Conservation (phyloP, 2,888 invertebrate species). For the Teleogryllus oceanicus region DNA sequence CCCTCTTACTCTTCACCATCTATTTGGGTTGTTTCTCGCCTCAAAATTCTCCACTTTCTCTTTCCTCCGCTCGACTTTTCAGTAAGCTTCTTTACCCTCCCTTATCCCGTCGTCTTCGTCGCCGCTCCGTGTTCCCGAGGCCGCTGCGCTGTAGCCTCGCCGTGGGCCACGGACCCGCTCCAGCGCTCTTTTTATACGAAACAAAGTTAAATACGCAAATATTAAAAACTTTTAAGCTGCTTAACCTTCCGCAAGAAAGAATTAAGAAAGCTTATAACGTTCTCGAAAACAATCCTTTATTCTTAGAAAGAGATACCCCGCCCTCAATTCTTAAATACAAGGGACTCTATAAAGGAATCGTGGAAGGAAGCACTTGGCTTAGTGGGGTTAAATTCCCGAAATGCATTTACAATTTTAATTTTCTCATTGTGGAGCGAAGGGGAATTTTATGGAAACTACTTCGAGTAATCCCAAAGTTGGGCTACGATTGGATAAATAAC, state of each 20-base stretch:
- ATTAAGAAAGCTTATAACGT: conserved; percentile 18
- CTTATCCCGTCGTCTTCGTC: too few relatives aligned
- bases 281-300: conserved; percentile 18
- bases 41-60: too few relatives aligned
- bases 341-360: not conserved
- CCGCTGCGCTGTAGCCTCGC: not conserved
- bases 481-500: not conserved
- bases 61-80: too few relatives aligned
- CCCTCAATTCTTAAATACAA: conserved; percentile 10
- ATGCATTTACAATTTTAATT: conserved; percentile 9
- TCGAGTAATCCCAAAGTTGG: not conserved
- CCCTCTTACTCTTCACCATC: too few relatives aligned
- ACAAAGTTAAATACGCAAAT: conserved; percentile 18
- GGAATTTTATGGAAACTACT: not conserved
- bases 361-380: not conserved
- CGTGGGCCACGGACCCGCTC: not conserved
- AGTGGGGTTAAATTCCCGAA: not conserved
- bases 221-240: conserved; percentile 10
- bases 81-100: too few relatives aligned
- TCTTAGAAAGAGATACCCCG: conserved; percentile 6
- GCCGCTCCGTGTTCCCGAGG: not conserved
- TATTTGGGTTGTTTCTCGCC: too few relatives aligned
- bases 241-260: conserved; percentile 18
- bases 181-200: conserved; percentile 7
- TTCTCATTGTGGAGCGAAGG: conserved; percentile 8